Percentiles rank a stretch among this genome's conserved stretches.
phyloP scores from a whole-genome alignment of 2,113 vertebrate species.

The Saguinus imperator region DNA sequence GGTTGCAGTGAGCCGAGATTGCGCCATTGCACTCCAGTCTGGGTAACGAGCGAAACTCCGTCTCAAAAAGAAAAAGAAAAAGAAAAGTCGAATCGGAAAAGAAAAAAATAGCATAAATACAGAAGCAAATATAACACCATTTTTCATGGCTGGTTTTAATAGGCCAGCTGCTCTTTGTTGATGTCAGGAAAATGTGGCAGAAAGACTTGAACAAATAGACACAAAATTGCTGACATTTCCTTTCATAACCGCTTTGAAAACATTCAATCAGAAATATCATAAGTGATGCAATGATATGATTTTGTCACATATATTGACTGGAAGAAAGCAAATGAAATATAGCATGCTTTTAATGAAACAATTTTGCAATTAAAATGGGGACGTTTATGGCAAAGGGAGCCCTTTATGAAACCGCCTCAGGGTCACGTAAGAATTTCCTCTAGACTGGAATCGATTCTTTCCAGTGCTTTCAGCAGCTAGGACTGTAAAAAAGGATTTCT shows the following conservation, averaged over 20 bases:
- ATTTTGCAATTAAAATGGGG: neutral
- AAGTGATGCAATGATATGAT: neutral
- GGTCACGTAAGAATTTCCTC: neutral
- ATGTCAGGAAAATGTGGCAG: neutral
- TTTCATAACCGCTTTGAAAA: neutral
- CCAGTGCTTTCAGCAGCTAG: neutral
- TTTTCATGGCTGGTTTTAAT: neutral
- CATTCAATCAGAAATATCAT: neutral
- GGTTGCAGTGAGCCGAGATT: no score
- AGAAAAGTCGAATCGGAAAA: neutral
- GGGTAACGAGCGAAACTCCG: no score
- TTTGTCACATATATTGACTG: neutral
- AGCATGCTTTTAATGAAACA: slow-evolving; percentile 2
- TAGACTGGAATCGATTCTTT: neutral
- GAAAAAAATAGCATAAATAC: neutral
- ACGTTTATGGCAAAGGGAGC: neutral
- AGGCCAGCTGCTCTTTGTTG: neutral
- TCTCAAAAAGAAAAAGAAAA: neutral
- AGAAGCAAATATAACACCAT: neutral
- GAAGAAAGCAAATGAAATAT: neutral
- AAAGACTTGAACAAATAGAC: neutral
- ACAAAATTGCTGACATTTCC: neutral
- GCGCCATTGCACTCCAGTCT: no score
- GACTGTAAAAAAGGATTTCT: neutral
- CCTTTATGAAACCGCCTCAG: neutral